Conservation (phyloP, 2,888 invertebrate species). For the Amphiduros pacificus region DNA sequence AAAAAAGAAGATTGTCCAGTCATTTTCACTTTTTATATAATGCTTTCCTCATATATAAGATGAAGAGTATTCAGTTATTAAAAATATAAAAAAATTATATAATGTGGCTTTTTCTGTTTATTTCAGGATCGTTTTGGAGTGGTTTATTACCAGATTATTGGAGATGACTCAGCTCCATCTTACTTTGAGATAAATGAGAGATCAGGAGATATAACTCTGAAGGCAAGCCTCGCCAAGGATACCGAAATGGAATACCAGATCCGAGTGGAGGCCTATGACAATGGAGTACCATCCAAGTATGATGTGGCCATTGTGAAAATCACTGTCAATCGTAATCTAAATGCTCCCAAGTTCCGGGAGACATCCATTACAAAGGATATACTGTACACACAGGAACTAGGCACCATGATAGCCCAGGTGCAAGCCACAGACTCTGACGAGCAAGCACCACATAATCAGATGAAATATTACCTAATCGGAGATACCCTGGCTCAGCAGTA, state of each 20-base stretch:
- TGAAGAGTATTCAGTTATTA: not conserved
- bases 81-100: no score
- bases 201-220: conserved; percentile 37
- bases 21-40: no score
- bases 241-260: conserved; percentile 27
- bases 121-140: conserved; percentile 30
- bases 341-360: conserved; percentile 22
- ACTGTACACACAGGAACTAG: conserved; percentile 28
- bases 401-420: conserved; percentile 24
- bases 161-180: conserved; percentile 40
- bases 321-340: conserved; percentile 28
- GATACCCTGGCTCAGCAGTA: conserved; percentile 37
- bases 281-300: conserved; percentile 35
- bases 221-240: conserved; percentile 19
- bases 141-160: conserved; percentile 36
- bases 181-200: conserved; percentile 40
- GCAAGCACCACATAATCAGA: conserved; percentile 39
- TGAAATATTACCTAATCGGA: conserved; percentile 38
- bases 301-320: conserved; percentile 39
- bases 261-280: conserved; percentile 43
- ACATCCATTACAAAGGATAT: conserved; percentile 11
- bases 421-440: conserved; percentile 25
- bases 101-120: not conserved
- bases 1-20: no score
- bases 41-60: not conserved